A percentile compares a stretch with the other conserved stretches of the same genome.
These are phyloP conservation scores for Ataeniobius toweri DNA, from an alignment of 2,797 vertebrate species.

Conservation along the genomic window DNA sequence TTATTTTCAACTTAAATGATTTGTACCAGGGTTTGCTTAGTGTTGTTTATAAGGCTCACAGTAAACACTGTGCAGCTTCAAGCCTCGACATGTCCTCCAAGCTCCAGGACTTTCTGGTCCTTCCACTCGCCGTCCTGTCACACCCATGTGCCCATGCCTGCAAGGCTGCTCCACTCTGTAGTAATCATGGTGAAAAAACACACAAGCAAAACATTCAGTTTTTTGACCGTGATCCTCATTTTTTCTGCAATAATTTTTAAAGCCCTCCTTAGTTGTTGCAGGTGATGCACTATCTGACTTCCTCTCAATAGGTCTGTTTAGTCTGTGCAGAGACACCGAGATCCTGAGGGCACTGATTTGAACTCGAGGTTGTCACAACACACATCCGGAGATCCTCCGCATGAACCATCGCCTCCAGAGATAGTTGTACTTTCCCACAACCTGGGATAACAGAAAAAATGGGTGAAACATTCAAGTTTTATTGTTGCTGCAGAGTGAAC, in stretches of 20 bases:
- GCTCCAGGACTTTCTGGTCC: constrained; percentile 57
- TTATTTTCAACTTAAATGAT: background rate
- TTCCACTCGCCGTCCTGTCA: constrained; percentile 64
- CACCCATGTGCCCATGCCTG: constrained; percentile 42
- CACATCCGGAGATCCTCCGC: constrained; percentile 36
- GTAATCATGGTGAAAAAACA: constrained; percentile 12
- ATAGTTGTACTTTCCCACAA: constrained; percentile 52
- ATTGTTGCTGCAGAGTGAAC: background rate
- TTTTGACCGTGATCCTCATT: constrained; percentile 8
- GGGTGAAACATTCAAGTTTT: background rate
- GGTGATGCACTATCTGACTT: constrained; percentile 37
- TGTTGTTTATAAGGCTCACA: constrained; percentile 29
- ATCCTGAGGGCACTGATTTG: constrained; percentile 45
- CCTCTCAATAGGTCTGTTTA: constrained; percentile 55
- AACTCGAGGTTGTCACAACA: constrained; percentile 64
- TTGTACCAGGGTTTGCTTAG: background rate
- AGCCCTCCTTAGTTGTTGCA: constrained; percentile 5
- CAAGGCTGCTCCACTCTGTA: constrained; percentile 16
- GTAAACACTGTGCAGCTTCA: constrained; percentile 46
- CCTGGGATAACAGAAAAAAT: constrained; percentile 20
- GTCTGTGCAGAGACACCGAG: constrained; percentile 54
- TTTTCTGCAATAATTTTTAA: constrained; percentile 15
- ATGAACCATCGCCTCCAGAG: constrained; percentile 32
- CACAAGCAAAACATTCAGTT: background rate
- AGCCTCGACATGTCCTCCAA: constrained; percentile 57